Evolutionary conservation across 2,113 vertebrate genomes (phyloP).

Genomic region (Martes martes): DNA sequence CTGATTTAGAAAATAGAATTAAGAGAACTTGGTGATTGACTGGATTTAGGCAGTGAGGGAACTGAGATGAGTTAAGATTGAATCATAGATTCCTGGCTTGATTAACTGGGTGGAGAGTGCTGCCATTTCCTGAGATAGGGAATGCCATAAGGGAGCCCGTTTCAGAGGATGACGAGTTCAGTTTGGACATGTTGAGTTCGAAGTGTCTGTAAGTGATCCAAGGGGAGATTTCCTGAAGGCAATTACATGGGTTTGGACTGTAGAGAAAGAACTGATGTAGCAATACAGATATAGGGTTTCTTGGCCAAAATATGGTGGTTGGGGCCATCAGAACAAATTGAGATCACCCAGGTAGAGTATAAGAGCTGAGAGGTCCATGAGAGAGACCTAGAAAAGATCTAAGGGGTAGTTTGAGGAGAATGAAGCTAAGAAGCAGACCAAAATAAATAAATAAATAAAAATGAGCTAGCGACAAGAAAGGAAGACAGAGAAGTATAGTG

Average conservation of each 20-base stretch:
- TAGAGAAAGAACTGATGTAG: neutral
- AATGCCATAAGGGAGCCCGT: neutral
- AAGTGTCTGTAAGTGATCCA: neutral
- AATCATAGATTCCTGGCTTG: slow-evolving; percentile 69
- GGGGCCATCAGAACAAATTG: neutral
- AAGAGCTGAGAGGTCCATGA: neutral
- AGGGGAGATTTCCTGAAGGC: neutral
- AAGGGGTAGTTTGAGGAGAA: neutral
- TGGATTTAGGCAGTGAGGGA: neutral
- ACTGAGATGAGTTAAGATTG: slow-evolving; percentile 51
- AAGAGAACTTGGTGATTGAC: slow-evolving; percentile 47
- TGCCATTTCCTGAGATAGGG: slow-evolving; percentile 44
- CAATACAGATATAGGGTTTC: neutral
- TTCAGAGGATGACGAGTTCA: neutral
- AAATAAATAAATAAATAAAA: neutral
- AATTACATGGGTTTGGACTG: neutral
- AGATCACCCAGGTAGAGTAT: neutral
- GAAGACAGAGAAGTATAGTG: neutral
- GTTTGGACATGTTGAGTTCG: neutral
- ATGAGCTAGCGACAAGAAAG: neutral
- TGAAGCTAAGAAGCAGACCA: neutral
- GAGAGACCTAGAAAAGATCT: neutral
- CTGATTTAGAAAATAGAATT: slow-evolving; percentile 21
- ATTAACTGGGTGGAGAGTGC: slow-evolving; percentile 28
- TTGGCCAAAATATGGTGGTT: neutral